These are phyloP conservation scores for Sinocyclocheilus anshuiensis DNA, from an alignment of 2,113 vertebrate species.

Conservation along the genomic window DNA sequence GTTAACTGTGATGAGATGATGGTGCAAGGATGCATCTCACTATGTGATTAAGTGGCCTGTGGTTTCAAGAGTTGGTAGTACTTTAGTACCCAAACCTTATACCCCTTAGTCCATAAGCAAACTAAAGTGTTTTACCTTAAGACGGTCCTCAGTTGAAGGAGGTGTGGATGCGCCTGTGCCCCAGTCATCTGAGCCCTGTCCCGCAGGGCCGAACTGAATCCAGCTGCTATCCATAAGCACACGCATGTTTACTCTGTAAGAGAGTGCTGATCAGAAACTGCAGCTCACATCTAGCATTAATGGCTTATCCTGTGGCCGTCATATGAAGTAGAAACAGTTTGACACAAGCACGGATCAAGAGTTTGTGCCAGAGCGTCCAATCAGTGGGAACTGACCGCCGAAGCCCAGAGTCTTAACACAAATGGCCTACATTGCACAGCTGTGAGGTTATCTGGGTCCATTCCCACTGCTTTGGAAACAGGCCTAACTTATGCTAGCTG, in stretches of 20 bases:
- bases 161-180: not conserved
- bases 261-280: not conserved
- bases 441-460: not conserved
- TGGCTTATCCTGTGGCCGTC: not conserved
- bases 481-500: not conserved
- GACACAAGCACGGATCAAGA: constrained; percentile 20
- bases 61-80: not conserved
- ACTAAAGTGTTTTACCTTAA: not conserved
- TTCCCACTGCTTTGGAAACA: not conserved
- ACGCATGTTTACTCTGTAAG: not conserved
- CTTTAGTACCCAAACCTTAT: not conserved
- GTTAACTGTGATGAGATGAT: not conserved
- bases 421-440: constrained; percentile 26
- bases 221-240: constrained; percentile 14
- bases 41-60: not conserved
- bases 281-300: constrained; percentile 1
- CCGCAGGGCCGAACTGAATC: constrained; percentile 1
- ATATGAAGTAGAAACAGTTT: not conserved
- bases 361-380: not conserved
- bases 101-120: not conserved
- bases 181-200: constrained; percentile 19
- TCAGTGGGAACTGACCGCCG: not conserved
- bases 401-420: constrained; percentile 1
- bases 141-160: not conserved
- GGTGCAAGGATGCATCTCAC: not conserved